A percentile compares a stretch with the other conserved stretches of the same genome.
phyloP scores from a whole-genome alignment of 2,888 invertebrate species.

The Agrotis ipsilon region DNA sequence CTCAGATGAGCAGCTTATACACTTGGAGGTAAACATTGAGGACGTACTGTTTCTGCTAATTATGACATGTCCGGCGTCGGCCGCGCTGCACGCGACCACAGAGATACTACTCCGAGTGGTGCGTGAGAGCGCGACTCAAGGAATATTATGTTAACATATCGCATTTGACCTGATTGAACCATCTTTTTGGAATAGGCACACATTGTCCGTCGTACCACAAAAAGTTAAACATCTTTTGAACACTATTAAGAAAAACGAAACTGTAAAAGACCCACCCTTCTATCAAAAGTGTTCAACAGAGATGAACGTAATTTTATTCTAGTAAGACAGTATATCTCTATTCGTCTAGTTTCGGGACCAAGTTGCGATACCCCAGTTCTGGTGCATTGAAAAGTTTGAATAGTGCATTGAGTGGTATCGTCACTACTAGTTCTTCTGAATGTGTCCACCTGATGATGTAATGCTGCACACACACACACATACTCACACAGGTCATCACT shows the following conservation, averaged over 20 bases:
- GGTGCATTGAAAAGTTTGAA: not conserved
- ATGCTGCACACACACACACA: not conserved
- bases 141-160: no score
- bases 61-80: constrained; percentile 25
- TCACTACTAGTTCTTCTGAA: constrained; percentile 3
- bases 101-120: not conserved
- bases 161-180: no score
- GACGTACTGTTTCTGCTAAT: constrained; percentile 21
- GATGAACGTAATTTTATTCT: no score
- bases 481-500: no score
- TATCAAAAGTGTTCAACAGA: no score
- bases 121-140: not conserved
- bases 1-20: not conserved
- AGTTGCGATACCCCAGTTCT: not conserved
- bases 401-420: not conserved
- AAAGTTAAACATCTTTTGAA: no score
- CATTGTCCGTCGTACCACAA: no score
- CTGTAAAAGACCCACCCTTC: no score
- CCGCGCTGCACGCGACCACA: not conserved
- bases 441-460: not conserved
- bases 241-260: no score
- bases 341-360: not conserved
- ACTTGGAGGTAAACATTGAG: constrained; percentile 9
- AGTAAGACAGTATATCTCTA: no score
- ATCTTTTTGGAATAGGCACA: no score